Percentiles rank a stretch among this genome's conserved stretches.
Evolutionary conservation across 2,888 invertebrate species (phyloP).

Genomic region (Leucophenga montana): DNA sequence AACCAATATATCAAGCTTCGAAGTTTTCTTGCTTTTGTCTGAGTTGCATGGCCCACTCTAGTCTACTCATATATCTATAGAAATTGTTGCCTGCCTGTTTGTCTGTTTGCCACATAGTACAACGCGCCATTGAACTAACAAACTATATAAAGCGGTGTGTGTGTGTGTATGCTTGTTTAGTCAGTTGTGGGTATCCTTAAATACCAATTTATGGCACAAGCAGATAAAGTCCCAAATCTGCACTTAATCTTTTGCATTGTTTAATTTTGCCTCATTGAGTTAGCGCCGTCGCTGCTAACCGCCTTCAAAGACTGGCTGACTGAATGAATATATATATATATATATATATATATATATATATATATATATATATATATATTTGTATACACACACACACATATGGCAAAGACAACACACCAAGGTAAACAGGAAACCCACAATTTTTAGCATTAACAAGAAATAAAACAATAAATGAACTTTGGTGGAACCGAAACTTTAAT

Average conservation of each 20-base stretch:
- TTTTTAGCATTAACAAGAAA: slow-evolving; percentile 18
- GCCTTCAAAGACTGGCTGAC: slow-evolving; percentile 32
- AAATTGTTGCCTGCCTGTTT: neutral
- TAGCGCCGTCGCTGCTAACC: slow-evolving; percentile 38
- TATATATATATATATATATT: slow-evolving; percentile 28
- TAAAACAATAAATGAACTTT: slow-evolving; percentile 13
- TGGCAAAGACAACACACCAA: slow-evolving; percentile 24
- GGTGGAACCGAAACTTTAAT: neutral
- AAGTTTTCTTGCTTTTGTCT: slow-evolving; percentile 7
- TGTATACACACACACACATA: slow-evolving; percentile 19
- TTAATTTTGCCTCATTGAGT: slow-evolving; percentile 72
- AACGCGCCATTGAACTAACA: slow-evolving; percentile 16
- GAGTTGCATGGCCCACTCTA: neutral
- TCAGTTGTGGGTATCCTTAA: slow-evolving; percentile 69
- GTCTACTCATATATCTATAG: too few species aligned
- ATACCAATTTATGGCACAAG: slow-evolving; percentile 72
- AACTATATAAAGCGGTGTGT: slow-evolving; percentile 1
- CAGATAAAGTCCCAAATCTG: slow-evolving; percentile 73
- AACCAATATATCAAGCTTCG: slow-evolving; percentile 23
- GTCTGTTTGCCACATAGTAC: neutral
- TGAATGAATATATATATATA: slow-evolving; percentile 39
- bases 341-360: slow-evolving; percentile 17
- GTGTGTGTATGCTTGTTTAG: slow-evolving; percentile 37
- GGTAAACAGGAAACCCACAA: slow-evolving; percentile 46
- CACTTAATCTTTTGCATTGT: slow-evolving; percentile 73